These are phyloP conservation scores for Catharus bicknelli DNA, from an alignment of 2,113 vertebrate species.

Conservation along the genomic window DNA sequence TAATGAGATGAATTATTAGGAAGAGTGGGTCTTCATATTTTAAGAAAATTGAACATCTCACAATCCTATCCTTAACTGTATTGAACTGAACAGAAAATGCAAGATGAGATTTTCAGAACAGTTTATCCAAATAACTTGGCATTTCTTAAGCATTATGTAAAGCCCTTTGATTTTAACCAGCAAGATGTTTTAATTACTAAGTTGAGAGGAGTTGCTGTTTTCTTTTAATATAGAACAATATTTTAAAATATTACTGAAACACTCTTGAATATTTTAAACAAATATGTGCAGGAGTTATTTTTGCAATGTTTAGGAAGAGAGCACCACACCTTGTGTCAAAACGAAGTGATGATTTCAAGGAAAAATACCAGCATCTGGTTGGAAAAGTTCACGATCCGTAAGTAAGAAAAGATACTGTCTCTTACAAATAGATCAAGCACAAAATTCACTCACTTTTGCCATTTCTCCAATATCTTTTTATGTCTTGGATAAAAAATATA, in stretches of 20 bases:
- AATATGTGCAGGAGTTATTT: background rate
- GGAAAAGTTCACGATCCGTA: conserved; percentile 76
- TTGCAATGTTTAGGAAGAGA: conserved; percentile 72
- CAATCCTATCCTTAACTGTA: background rate
- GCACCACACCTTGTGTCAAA: conserved; percentile 73
- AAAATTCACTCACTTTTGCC: background rate
- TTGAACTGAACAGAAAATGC: background rate
- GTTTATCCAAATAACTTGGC: background rate
- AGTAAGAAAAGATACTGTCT: conserved; percentile 51
- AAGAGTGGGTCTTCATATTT: background rate
- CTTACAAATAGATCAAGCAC: background rate
- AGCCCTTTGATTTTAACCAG: background rate
- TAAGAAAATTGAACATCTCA: background rate
- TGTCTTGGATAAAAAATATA: background rate
- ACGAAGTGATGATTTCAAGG: conserved; percentile 78
- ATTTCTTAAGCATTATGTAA: background rate
- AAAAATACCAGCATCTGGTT: conserved; percentile 75
- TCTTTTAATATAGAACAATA: background rate
- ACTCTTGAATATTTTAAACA: background rate
- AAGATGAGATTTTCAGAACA: background rate
- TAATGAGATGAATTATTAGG: background rate
- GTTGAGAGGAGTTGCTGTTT: background rate
- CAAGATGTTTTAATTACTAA: background rate
- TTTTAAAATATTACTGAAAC: background rate
- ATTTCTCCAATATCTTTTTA: background rate